Conservation (phyloP, 2,888 invertebrate genomes). For the Heteromurus nitidus region DNA sequence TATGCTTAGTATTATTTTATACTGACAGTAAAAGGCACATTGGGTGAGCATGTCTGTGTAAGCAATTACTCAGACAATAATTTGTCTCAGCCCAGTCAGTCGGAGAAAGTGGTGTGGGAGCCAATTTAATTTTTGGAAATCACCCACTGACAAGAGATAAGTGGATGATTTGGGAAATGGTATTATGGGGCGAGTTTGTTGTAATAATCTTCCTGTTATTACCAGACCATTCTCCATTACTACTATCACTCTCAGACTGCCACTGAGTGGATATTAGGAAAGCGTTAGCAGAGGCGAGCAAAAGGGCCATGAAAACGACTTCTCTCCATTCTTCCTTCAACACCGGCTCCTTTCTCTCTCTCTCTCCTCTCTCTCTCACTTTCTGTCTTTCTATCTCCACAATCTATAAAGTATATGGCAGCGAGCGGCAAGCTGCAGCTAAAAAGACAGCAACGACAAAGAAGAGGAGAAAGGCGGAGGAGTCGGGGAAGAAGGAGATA, state of each 20-base stretch:
- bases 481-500: conserved; percentile 44
- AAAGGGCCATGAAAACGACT: conserved; percentile 61
- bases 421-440: conserved; percentile 16
- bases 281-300: conserved; percentile 31
- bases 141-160: conserved; percentile 66
- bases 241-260: conserved; percentile 55
- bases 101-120: conserved; percentile 63
- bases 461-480: conserved; percentile 37
- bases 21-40: background rate
- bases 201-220: conserved; percentile 65
- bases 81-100: conserved; percentile 60
- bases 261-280: conserved; percentile 56
- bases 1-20: background rate
- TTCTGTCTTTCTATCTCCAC: too few species aligned
- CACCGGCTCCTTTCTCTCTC: conserved; percentile 38
- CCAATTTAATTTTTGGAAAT: conserved; percentile 66
- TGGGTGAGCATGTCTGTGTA: conserved; percentile 17
- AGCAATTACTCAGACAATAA: conserved; percentile 63
- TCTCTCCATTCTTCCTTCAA: conserved; percentile 37
- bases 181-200: conserved; percentile 63
- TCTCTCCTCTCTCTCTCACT: background rate
- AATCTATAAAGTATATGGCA: conserved; percentile 13
- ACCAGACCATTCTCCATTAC: conserved; percentile 64
- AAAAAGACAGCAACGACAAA: conserved; percentile 33
- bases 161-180: conserved; percentile 66